Evolutionary conservation across 2,797 vertebrate species (phyloP).

Genomic region (Melanotaenia parkinsoni): DNA sequence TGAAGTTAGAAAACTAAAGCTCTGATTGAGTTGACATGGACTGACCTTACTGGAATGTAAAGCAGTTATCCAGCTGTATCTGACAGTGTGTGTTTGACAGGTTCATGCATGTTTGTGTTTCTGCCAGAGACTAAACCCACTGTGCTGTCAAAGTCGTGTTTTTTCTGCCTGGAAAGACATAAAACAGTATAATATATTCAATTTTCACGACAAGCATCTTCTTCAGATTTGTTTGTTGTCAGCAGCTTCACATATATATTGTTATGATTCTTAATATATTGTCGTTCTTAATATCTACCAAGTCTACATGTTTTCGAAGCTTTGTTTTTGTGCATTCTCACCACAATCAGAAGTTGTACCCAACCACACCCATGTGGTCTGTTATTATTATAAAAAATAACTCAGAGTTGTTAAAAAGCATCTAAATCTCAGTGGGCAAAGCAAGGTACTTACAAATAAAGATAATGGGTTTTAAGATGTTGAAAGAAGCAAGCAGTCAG

Average conservation of each 20-base stretch:
- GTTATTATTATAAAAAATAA: neutral
- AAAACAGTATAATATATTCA: conserved; percentile 15
- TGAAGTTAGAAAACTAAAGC: neutral
- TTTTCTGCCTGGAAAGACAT: neutral
- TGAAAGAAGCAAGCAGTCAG: neutral
- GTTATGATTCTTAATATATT: conserved; percentile 8
- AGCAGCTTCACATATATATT: neutral
- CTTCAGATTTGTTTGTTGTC: conserved; percentile 6
- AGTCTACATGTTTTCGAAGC: conserved; percentile 2
- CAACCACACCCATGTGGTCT: conserved; percentile 1
- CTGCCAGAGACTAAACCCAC: conserved; percentile 1
- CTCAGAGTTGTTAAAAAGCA: neutral
- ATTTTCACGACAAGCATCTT: neutral
- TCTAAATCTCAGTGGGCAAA: conserved; percentile 9
- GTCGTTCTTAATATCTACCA: neutral
- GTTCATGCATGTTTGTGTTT: conserved; percentile 25
- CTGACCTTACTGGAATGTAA: neutral
- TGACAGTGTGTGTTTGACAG: conserved; percentile 29
- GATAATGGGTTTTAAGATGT: neutral
- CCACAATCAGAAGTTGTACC: neutral
- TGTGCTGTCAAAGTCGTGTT: conserved; percentile 9
- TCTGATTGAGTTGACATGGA: neutral
- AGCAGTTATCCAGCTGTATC: neutral
- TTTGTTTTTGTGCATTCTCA: neutral
- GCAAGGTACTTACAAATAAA: neutral